These are phyloP conservation scores for Drosophila aldrichi DNA, from an alignment of 2,888 invertebrate genomes.

Conservation along the genomic window DNA sequence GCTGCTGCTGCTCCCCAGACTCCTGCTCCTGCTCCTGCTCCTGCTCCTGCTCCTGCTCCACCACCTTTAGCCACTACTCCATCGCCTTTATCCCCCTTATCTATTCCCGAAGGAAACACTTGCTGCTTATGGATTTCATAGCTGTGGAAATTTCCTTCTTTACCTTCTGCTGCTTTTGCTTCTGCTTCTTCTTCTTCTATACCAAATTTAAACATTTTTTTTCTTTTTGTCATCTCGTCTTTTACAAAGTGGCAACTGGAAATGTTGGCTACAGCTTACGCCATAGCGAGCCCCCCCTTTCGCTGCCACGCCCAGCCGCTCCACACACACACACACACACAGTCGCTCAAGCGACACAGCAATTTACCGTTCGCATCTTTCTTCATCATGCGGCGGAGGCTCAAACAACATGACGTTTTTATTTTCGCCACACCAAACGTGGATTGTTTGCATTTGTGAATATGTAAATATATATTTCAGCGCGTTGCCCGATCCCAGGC, in stretches of 20 bases:
- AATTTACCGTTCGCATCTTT: constrained; percentile 68
- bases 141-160: constrained; percentile 35
- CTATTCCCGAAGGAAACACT: constrained; percentile 60
- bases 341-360: constrained; percentile 34
- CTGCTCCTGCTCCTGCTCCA: not conserved
- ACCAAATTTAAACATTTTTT: not conserved
- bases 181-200: not conserved
- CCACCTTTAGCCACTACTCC: constrained; percentile 7
- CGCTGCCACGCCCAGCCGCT: not conserved
- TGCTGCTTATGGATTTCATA: constrained; percentile 67
- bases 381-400: constrained; percentile 60
- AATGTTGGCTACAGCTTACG: constrained; percentile 28
- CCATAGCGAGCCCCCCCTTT: constrained; percentile 3
- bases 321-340: not conserved
- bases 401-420: constrained; percentile 67
- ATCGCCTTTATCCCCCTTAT: constrained; percentile 1
- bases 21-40: not conserved
- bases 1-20: not conserved
- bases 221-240: constrained; percentile 53
- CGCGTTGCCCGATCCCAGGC: constrained; percentile 45
- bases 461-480: constrained; percentile 57
- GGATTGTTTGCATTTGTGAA: constrained; percentile 68
- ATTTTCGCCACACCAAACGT: constrained; percentile 45
- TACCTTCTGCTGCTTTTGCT: constrained; percentile 17
- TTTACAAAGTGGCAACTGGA: constrained; percentile 66